Percentiles rank a stretch among this genome's conserved stretches.
Conservation (phyloP, 2,797 vertebrate species). For the Fistularia tabacaria region DNA sequence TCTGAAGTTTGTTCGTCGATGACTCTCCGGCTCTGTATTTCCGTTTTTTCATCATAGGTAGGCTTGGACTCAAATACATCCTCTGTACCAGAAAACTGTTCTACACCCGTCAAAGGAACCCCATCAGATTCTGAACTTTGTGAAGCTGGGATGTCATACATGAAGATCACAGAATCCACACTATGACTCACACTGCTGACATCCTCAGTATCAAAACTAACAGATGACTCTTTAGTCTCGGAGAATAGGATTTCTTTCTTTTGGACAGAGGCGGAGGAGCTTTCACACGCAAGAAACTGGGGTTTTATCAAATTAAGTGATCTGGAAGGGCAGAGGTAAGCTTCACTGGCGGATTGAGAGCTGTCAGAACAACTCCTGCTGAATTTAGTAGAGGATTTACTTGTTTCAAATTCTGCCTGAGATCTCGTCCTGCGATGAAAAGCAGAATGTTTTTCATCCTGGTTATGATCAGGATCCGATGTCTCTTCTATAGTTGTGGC, state of each 20-base stretch:
- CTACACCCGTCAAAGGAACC: conserved; percentile 72
- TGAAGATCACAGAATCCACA: conserved; percentile 67
- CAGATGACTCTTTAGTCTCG: conserved; percentile 32
- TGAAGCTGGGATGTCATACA: conserved; percentile 74
- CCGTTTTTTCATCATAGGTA: conserved; percentile 91
- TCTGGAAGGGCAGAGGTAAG: conserved; percentile 66
- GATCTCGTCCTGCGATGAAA: conserved; percentile 65
- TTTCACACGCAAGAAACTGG: conserved; percentile 10
- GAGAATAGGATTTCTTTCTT: conserved; percentile 29
- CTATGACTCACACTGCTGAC: conserved; percentile 56
- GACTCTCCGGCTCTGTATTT: conserved; percentile 97
- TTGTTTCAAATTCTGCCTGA: conserved; percentile 49
- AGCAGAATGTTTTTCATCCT: conserved; percentile 27
- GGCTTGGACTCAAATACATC: conserved; percentile 93
- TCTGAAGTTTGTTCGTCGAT: conserved; percentile 89
- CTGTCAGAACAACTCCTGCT: conserved; percentile 61
- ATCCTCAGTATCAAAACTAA: conserved; percentile 53
- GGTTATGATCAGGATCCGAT: conserved; percentile 45
- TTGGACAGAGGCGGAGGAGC: conserved; percentile 41
- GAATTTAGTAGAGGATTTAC: conserved; percentile 56
- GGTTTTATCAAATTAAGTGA: conserved; percentile 59
- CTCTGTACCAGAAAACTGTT: conserved; percentile 79
- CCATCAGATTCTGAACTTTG: conserved; percentile 83
- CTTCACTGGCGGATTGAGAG: conserved; percentile 42
- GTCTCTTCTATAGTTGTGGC: conserved; percentile 60